These are phyloP conservation scores for Staurois parvus DNA, from an alignment of 2,797 vertebrate genomes.

Conservation along the genomic window DNA sequence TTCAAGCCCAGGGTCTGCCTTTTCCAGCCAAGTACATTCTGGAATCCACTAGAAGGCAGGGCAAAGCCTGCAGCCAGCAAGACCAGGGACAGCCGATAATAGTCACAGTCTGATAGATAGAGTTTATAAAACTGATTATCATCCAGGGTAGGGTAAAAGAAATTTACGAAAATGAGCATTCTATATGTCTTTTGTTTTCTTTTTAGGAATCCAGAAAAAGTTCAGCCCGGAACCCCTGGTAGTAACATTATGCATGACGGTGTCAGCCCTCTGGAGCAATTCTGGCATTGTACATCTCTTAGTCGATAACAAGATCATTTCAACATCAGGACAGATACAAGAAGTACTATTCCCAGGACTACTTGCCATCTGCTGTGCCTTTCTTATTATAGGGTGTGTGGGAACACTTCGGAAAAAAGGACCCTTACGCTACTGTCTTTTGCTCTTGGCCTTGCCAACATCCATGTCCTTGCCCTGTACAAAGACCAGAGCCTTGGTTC, in stretches of 20 bases:
- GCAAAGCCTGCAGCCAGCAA: too few species aligned
- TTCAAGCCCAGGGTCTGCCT: too few species aligned
- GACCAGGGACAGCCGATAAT: too few species aligned
- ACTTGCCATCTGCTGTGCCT: constrained; percentile 76
- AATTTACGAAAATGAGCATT: too few species aligned
- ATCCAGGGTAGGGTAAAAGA: too few species aligned
- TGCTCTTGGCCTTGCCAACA: constrained; percentile 78
- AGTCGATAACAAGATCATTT: constrained; percentile 73
- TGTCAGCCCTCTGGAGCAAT: constrained; percentile 83
- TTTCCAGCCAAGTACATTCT: too few species aligned
- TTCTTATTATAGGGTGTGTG: constrained; percentile 76
- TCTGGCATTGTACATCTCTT: constrained; percentile 82
- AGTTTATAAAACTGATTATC: too few species aligned
- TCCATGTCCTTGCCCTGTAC: constrained; percentile 80
- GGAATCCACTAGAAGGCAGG: too few species aligned
- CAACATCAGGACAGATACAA: constrained; percentile 53
- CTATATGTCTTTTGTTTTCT: neutral
- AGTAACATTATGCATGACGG: constrained; percentile 78
- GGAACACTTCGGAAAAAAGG: constrained; percentile 73
- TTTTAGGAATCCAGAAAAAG: constrained; percentile 76
- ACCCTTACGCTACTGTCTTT: constrained; percentile 74
- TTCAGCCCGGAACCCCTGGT: constrained; percentile 73
- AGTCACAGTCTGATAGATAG: too few species aligned
- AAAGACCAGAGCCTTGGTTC: constrained; percentile 73
- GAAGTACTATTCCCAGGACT: constrained; percentile 81